Conservation (phyloP, 2,888 invertebrate genomes). For the Synergus laeviventris region DNA sequence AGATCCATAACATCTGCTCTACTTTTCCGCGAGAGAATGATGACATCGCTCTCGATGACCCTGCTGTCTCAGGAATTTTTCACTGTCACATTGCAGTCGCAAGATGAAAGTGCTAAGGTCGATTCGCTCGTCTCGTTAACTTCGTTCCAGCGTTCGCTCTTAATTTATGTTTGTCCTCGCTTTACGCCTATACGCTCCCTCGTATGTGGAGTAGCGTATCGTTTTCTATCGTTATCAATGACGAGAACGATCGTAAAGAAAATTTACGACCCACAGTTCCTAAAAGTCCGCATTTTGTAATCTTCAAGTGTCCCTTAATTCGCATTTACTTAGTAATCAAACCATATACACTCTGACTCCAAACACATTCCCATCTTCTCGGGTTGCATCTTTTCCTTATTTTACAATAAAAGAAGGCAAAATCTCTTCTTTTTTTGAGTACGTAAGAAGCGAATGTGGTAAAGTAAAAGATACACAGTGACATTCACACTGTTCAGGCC, state of each 20-base stretch:
- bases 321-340: slow-evolving; percentile 23
- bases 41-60: slow-evolving; percentile 29
- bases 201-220: slow-evolving; percentile 39
- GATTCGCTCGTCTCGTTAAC: slow-evolving; percentile 40
- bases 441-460: background rate
- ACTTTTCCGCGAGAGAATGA: slow-evolving; percentile 25
- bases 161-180: slow-evolving; percentile 39
- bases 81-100: slow-evolving; percentile 34
- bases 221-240: slow-evolving; percentile 32
- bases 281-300: slow-evolving; percentile 35
- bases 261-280: slow-evolving; percentile 29
- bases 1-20: background rate
- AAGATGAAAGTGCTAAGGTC: slow-evolving; percentile 40
- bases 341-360: background rate
- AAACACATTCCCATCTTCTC: background rate
- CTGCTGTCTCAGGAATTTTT: slow-evolving; percentile 29
- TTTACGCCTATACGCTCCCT: slow-evolving; percentile 37
- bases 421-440: background rate
- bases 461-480: background rate
- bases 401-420: background rate
- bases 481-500: background rate
- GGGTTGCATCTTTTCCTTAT: background rate
- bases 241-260: slow-evolving; percentile 31
- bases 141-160: slow-evolving; percentile 36
- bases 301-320: slow-evolving; percentile 30